A percentile compares a stretch with the other conserved stretches of the same genome.
These are phyloP conservation scores for Columbina picui DNA, from an alignment of 2,113 vertebrate species.

Conservation along the genomic window DNA sequence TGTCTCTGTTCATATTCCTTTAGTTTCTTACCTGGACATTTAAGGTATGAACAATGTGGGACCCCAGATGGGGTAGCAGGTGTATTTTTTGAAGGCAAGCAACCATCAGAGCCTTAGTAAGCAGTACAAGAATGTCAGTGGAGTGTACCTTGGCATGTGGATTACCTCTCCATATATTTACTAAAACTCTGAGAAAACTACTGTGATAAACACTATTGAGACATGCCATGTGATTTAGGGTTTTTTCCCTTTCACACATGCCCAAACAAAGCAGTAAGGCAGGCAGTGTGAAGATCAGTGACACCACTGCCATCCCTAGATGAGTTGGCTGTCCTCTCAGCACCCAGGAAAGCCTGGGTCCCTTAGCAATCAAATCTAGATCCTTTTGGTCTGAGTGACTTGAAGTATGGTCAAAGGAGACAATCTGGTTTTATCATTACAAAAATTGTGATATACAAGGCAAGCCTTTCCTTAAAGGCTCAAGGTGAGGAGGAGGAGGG, in stretches of 20 bases:
- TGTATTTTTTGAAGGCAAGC: background rate
- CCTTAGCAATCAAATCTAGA: background rate
- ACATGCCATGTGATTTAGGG: background rate
- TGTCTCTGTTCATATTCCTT: background rate
- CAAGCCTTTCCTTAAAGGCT: background rate
- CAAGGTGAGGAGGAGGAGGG: background rate
- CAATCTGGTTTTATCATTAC: background rate
- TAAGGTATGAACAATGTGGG: background rate
- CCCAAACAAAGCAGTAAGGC: background rate
- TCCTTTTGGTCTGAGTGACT: background rate
- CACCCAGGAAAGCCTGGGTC: background rate
- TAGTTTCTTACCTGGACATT: background rate
- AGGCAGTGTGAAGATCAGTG: background rate
- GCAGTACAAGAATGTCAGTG: background rate
- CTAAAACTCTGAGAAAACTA: background rate
- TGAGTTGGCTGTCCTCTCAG: background rate
- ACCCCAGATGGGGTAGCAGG: background rate
- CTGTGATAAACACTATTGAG: background rate
- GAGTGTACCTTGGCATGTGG: background rate
- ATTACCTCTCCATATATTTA: background rate
- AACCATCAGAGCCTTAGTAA: background rate
- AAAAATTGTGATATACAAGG: background rate
- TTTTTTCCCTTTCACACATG: background rate
- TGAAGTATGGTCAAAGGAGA: background rate
- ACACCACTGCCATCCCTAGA: background rate